Base-by-base conservation (phyloP, 2,113 vertebrate species). In the Ameiurus melas region DNA sequence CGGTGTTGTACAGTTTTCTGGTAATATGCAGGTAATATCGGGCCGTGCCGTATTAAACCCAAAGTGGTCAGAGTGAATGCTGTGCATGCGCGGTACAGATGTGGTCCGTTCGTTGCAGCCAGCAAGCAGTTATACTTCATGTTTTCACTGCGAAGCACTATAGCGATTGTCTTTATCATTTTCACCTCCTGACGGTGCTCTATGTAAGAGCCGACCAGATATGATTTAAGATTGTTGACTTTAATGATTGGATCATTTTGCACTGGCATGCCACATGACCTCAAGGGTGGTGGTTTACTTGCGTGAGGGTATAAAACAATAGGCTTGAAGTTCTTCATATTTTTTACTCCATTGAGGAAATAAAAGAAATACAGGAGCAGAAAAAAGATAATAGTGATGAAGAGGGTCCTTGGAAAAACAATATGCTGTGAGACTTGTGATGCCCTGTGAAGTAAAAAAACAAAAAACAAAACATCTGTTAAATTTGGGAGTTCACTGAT, bases 1-100 rank as follows among this genome's bases (percentile, higher is more conserved):
- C 1, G 90, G 86, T 0, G 0, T n/a, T 36, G 13, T 25, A 27
- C 92, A 93, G 0, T 0, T 47, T 3, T 30, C 0, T 0, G 81
- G 89, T 12, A 93, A 1, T 9, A n/a, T n/a, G 81, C 92, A 93
- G 30, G 88, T 57, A 71, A n/a, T n/a, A n/a, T n/a, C n/a, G n/a
- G 94, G 88, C 73, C 92, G 88, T 0, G 92, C 91, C 0, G 91
- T 91, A 27, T 91, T 90, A 68, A 95, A 97, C 1, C 64, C 91
- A 89, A 95, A 96, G 85, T 94, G 92, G 22, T 95, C 94, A 0
- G 5, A 33, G 68, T 95, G 94, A 85, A 94, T 47, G 14, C 91
- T 14, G 70, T 33, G 66, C 0, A 0, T 3, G 87, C 91, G 5
- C n/a, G 70, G 1, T 66, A 55, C 53, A 1, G 55, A 43, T 30